Evolutionary conservation across 2,797 vertebrate species (phyloP), one percentile per base, ranked within the genome.

Genomic region (Lycodopsis pacificus): DNA sequence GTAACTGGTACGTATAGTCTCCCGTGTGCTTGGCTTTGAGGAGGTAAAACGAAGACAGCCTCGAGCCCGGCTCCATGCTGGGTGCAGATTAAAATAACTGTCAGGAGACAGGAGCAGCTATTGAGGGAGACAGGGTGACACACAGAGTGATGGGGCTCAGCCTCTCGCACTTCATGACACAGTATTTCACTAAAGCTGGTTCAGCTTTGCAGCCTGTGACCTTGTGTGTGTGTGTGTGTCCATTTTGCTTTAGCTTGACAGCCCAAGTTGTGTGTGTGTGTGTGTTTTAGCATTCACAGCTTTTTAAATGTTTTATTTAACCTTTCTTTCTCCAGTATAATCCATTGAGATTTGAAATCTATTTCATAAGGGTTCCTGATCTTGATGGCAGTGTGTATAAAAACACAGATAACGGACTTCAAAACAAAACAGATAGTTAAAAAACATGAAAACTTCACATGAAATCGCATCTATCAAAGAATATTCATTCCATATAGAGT

Each of bases 31-130:
- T 12, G 76, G 87, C 91, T 87, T 90, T 89, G 88, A 92, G 89
- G 89, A 87, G 86, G 92, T 92, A 90, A 94, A 94, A 87, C 32
- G 76, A 88, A 94, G 94, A 90, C 92, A 90, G 85, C 83, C 74
- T 81, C 49, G 34, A 86, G 85, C 42, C 63, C 1, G 87, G 82
- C 68, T 76, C 80, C 95, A 92, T 59, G 91, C 94, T 93, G 94
- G 79, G 94, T 65, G 77, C 89, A 86, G 84, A 93, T 96, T 95
- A 94, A 94, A 94, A 94, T 95, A 94, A 95, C 94, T 94, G 94
- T 95, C 95, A 95, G 88, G 79, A 90, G 88, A 90, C 85, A 58
- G 79, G 86, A 91, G 84, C 58, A 9, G 82, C 89, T 81, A 94
- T 93, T 88, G 92, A 91, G 87, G 80, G 81, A 91, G 94, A 94